These are phyloP conservation scores for Pocota personata DNA, from an alignment of 2,888 invertebrate species.

Conservation along the genomic window DNA sequence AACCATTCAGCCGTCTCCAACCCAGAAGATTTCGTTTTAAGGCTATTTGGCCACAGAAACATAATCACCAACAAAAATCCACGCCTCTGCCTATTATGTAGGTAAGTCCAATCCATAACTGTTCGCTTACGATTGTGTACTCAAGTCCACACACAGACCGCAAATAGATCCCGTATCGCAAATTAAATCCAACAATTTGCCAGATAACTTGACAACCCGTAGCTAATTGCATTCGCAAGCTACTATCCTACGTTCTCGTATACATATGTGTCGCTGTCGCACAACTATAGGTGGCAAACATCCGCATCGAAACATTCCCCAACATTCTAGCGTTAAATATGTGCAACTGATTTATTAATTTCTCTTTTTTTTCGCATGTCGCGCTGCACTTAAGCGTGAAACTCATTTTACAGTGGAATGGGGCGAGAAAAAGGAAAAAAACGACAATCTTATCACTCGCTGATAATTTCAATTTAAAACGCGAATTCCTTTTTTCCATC, in stretches of 20 bases:
- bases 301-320: conserved; percentile 49
- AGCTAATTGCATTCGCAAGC: conserved; percentile 40
- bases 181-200: conserved; percentile 62
- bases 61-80: too few species aligned
- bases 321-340: conserved; percentile 57
- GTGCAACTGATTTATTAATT: conserved; percentile 72
- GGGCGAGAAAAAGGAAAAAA: not conserved
- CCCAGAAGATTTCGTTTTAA: too few species aligned
- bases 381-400: conserved; percentile 70
- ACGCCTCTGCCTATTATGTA: too few species aligned
- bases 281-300: conserved; percentile 32
- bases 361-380: conserved; percentile 68
- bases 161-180: conserved; percentile 52
- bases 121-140: too few species aligned
- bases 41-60: too few species aligned
- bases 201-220: conserved; percentile 44
- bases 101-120: too few species aligned
- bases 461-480: conserved; percentile 69
- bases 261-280: conserved; percentile 11
- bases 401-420: conserved; percentile 35
- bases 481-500: conserved; percentile 38
- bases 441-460: conserved; percentile 50
- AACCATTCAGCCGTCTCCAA: too few species aligned
- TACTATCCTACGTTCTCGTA: too few species aligned
- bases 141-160: not conserved